Evolutionary conservation across 2,113 vertebrate genomes (phyloP).

Genomic region (Helogale parvula): DNA sequence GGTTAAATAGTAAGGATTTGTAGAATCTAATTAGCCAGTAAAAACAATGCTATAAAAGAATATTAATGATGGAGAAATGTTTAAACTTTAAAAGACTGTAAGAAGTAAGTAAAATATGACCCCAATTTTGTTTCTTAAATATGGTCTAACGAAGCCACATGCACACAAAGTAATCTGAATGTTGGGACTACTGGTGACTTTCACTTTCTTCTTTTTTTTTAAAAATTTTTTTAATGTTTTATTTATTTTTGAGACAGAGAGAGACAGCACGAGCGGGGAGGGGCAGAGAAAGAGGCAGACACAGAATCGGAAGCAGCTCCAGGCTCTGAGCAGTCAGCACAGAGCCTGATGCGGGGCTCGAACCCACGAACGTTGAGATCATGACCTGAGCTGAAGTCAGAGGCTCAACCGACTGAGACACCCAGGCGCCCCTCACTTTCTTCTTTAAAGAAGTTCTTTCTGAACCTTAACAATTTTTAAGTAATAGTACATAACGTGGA

Average conservation of each 20-base stretch:
- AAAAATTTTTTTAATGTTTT: too few relatives aligned
- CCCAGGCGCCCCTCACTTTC: not conserved
- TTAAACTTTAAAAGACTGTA: not conserved
- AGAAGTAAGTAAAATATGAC: not conserved
- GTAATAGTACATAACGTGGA: not conserved
- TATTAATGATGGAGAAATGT: not conserved
- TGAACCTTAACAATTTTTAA: not conserved
- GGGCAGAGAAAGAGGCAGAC: too few relatives aligned
- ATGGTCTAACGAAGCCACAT: not conserved
- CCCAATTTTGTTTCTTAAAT: not conserved
- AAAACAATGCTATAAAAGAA: not conserved
- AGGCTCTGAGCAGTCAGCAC: too few relatives aligned
- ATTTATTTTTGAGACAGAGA: too few relatives aligned
- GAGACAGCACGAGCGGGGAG: too few relatives aligned
- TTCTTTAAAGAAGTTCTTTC: not conserved
- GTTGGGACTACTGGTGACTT: not conserved
- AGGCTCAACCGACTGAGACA: too few relatives aligned
- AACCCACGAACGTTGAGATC: too few relatives aligned
- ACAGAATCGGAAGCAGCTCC: too few relatives aligned
- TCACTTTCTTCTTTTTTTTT: not conserved
- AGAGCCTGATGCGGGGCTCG: too few relatives aligned
- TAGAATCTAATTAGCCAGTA: not conserved
- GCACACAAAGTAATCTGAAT: not conserved
- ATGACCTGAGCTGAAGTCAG: too few relatives aligned
- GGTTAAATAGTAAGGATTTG: not conserved